Percentiles rank a stretch among this genome's conserved stretches.
phyloP scores from a whole-genome alignment of 1,140 invertebrate species.

The Gonioctena quinquepunctata region DNA sequence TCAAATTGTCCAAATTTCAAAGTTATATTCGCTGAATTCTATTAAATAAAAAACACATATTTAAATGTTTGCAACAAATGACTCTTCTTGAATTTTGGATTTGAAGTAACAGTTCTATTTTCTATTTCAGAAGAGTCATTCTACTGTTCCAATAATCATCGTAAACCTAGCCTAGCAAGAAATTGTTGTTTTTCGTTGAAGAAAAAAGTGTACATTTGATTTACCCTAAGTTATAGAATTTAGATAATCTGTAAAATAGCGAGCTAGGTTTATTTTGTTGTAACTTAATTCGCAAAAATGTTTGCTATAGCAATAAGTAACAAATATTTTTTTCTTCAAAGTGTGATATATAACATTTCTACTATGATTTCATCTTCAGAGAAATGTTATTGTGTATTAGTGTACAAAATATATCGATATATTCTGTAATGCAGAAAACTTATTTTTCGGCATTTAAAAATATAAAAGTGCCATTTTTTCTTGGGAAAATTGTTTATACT shows the following conservation, averaged over 20 bases:
- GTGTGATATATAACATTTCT: conserved; percentile 41
- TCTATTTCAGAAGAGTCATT: conserved; percentile 15
- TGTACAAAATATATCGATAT: conserved; percentile 34
- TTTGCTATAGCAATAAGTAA: conserved; percentile 55
- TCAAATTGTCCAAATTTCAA: no score
- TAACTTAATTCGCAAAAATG: conserved; percentile 25
- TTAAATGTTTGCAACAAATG: no score
- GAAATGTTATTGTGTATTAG: conserved; percentile 30
- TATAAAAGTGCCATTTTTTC: conserved; percentile 32
- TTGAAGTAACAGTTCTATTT: no score
- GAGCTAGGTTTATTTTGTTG: conserved; percentile 16
- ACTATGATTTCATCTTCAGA: conserved; percentile 14
- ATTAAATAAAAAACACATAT: no score
- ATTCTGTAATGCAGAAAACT: conserved; percentile 21
- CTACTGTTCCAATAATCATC: conserved; percentile 16
- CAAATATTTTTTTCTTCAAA: conserved; percentile 40
- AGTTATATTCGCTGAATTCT: no score
- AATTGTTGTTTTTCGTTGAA: conserved; percentile 7
- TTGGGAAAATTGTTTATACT: conserved; percentile 38
- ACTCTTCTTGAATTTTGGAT: no score
- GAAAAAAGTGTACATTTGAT: conserved; percentile 1
- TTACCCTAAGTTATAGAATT: conserved; percentile 20
- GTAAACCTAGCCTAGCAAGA: conserved; percentile 25
- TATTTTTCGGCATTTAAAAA: conserved; percentile 17
- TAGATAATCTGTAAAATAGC: conserved; percentile 45